A percentile compares a stretch with the other conserved stretches of the same genome.
phyloP scores from a whole-genome alignment of 2,113 vertebrate genomes.

The Lycaon pictus region DNA sequence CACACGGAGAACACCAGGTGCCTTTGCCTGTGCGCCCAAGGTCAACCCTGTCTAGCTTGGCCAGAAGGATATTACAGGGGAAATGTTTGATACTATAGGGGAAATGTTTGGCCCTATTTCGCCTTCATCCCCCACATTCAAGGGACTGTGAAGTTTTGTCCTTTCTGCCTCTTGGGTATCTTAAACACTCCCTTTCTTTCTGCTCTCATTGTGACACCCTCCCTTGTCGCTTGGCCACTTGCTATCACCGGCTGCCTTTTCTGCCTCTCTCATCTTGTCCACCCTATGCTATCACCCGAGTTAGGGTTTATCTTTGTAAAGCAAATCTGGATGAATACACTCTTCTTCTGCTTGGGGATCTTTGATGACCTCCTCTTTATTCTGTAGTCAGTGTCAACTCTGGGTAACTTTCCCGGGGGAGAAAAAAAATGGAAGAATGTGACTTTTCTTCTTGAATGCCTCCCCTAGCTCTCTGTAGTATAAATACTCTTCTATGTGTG shows the following conservation, averaged over 20 bases:
- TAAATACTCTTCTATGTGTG: not conserved
- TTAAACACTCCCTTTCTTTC: not conserved
- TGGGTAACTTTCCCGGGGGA: not conserved
- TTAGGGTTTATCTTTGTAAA: not conserved
- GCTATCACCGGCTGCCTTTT: not conserved
- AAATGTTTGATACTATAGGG: not conserved
- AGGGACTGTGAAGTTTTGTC: not conserved
- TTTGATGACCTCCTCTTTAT: not conserved
- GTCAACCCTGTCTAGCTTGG: not conserved
- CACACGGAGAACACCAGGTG: not conserved
- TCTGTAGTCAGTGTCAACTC: not conserved
- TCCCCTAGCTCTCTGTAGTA: not conserved
- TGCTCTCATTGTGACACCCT: not conserved
- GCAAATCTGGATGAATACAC: not conserved
- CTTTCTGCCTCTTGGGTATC: not conserved
- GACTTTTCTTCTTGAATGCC: not conserved
- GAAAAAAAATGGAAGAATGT: not conserved
- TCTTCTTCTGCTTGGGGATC: not conserved
- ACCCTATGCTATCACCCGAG: not conserved
- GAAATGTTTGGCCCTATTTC: not conserved
- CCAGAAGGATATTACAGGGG: too few relatives aligned
- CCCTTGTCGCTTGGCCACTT: not conserved
- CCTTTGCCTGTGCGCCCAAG: not conserved
- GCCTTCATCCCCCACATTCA: not conserved
- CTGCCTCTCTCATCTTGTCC: not conserved